phyloP scores from a whole-genome alignment of 1,140 invertebrate species.

The Gonatopus flavifemur region DNA sequence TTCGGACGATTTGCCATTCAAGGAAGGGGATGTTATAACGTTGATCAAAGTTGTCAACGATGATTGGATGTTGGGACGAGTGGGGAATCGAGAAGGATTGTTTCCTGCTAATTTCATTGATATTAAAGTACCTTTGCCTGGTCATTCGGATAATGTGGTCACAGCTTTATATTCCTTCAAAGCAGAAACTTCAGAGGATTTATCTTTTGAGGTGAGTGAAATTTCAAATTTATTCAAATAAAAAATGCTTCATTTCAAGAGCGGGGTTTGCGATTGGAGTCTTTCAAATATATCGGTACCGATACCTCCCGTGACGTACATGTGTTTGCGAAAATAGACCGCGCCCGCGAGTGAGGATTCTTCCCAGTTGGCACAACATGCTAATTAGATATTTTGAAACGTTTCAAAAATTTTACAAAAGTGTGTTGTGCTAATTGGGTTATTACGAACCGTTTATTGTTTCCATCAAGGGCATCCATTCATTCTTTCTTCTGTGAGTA shows the following conservation, averaged over 20 bases:
- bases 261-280: conserved; percentile 46
- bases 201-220: conserved; percentile 59
- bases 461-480: too few species aligned
- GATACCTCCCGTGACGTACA: too few species aligned
- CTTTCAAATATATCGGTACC: too few species aligned
- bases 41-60: conserved; percentile 70
- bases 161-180: conserved; percentile 65
- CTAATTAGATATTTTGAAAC: too few species aligned
- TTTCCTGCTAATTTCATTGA: conserved; percentile 81
- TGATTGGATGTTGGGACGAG: conserved; percentile 77
- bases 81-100: conserved; percentile 70
- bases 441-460: too few species aligned
- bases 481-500: too few species aligned
- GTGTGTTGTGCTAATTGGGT: too few species aligned
- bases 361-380: too few species aligned
- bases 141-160: conserved; percentile 44
- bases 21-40: conserved; percentile 72
- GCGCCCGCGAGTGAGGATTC: too few species aligned
- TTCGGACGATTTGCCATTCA: conserved; percentile 71
- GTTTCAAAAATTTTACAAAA: too few species aligned
- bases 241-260: conserved; percentile 21
- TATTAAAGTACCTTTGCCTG: conserved; percentile 70
- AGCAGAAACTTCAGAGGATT: conserved; percentile 64
- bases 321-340: too few species aligned
- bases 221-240: neutral